Evolutionary conservation across 2,113 vertebrate genomes (phyloP), one percentile per base, ranked within the genome.

Genomic region (Pholis gunnellus): DNA sequence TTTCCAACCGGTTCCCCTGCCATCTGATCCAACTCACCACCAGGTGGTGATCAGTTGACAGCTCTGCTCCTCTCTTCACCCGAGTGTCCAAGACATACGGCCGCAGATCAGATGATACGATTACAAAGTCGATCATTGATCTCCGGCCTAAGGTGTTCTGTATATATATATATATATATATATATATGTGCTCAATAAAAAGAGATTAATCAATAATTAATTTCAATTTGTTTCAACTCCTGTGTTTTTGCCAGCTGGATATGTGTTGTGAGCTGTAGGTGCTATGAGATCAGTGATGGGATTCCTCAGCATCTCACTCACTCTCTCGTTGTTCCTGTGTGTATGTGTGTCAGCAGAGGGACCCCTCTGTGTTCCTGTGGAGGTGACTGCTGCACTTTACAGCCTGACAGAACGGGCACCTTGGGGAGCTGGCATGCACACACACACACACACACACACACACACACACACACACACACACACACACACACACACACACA

Each of bases 311-410:
- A 63, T 54, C 29, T 59, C 42, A 46, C 54, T 65, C n/a, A 1
- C 44, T 34, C 6, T 56, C n/a, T 8, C 50, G 31, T 18, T 71
- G 25, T 34, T 40, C n/a, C 11, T 86, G 29, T 70, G 29, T 65
- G 31, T 27, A 79, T 81, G 56, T 57, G 57, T 87, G 84, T 89
- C 79, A 88, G 79, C 85, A 89, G 61, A 69, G 70, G 81, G 85
- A 86, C 87, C 90, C 83, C 83, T 85, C 69, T 83, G 83, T 85
- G 82, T 65, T 61, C 84, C 84, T 82, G 93, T 81, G 90, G 91
- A 92, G 92, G 93, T 91, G 90, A 94, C 90, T 94, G 92, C 92
- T 93, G 94, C 88, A 88, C 89, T 94, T 89, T 91, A 82, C 61
- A 81, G 83, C 83, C 87, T 83, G 82, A 92, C 90, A 92, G 87